Evolutionary conservation across 2,888 invertebrate species (phyloP).

Genomic region (Amphiduros pacificus): DNA sequence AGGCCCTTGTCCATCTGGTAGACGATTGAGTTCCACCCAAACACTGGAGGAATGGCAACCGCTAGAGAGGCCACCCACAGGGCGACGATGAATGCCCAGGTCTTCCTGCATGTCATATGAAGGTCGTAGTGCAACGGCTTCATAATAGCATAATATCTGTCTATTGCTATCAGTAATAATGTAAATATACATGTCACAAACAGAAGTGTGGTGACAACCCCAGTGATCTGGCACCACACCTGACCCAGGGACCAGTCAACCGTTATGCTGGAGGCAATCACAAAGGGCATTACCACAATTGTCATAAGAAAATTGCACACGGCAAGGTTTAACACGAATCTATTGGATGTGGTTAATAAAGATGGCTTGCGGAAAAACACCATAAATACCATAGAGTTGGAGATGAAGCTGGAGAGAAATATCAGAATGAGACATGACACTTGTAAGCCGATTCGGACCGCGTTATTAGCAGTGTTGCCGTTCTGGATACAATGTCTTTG

Average conservation of each 20-base stretch:
- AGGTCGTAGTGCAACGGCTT: slow-evolving; percentile 70
- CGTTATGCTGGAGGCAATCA: slow-evolving; percentile 51
- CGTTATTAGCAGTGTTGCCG: too few species aligned
- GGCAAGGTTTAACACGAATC: slow-evolving; percentile 66
- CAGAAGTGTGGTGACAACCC: slow-evolving; percentile 67
- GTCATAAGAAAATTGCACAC: slow-evolving; percentile 62
- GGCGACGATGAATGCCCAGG: slow-evolving; percentile 58
- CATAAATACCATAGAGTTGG: slow-evolving; percentile 73
- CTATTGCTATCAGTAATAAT: slow-evolving; percentile 68
- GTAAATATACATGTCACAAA: slow-evolving; percentile 68
- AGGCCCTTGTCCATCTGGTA: slow-evolving; percentile 46
- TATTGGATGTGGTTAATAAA: slow-evolving; percentile 77
- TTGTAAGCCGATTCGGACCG: slow-evolving; percentile 11
- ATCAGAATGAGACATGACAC: slow-evolving; percentile 10
- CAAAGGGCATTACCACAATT: slow-evolving; percentile 60
- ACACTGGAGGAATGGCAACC: slow-evolving; percentile 57
- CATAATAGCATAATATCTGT: slow-evolving; percentile 71
- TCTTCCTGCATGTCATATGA: slow-evolving; percentile 61
- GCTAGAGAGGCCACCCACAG: slow-evolving; percentile 60
- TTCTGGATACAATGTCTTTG: too few species aligned
- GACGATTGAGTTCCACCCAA: slow-evolving; percentile 48
- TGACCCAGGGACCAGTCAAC: slow-evolving; percentile 47
- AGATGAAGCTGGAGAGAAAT: slow-evolving; percentile 65
- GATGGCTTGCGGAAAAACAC: slow-evolving; percentile 75
- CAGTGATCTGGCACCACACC: slow-evolving; percentile 64